phyloP scores from a whole-genome alignment of 2,113 vertebrate species.

The Onychorhynchus coronatus region DNA sequence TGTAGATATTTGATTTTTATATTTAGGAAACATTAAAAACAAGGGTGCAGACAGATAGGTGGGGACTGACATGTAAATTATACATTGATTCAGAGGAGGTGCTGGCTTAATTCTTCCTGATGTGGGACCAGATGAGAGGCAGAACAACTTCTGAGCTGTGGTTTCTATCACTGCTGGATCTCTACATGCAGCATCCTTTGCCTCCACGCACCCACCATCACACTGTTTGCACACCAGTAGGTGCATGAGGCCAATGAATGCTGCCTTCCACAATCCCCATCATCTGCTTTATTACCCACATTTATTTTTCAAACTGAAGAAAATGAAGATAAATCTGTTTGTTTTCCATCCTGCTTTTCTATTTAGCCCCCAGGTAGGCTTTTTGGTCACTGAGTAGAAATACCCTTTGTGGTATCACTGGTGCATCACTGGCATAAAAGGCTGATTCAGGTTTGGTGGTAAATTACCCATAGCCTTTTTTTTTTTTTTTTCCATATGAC shows the following conservation, averaged over 20 bases:
- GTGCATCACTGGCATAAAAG: neutral
- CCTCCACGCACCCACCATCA: neutral
- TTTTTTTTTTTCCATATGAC: neutral
- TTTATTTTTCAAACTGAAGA: neutral
- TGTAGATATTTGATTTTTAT: neutral
- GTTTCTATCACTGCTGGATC: neutral
- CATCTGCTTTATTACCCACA: neutral
- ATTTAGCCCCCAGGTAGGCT: neutral
- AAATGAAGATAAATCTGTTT: neutral
- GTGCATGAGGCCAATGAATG: neutral
- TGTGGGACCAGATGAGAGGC: neutral
- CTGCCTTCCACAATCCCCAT: neutral
- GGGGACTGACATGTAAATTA: neutral
- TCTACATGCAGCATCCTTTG: neutral
- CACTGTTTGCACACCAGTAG: neutral
- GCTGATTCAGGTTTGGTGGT: neutral
- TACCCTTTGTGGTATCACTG: neutral
- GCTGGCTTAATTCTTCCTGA: neutral
- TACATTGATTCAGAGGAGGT: neutral
- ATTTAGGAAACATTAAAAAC: slow-evolving; percentile 4
- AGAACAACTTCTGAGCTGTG: neutral
- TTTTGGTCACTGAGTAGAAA: neutral
- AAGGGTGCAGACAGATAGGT: neutral
- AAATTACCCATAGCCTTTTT: neutral
- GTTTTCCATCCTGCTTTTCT: neutral